These are phyloP conservation scores for Pangasius mekongensis DNA, from an alignment of 2,797 vertebrate genomes.

Conservation along the genomic window DNA sequence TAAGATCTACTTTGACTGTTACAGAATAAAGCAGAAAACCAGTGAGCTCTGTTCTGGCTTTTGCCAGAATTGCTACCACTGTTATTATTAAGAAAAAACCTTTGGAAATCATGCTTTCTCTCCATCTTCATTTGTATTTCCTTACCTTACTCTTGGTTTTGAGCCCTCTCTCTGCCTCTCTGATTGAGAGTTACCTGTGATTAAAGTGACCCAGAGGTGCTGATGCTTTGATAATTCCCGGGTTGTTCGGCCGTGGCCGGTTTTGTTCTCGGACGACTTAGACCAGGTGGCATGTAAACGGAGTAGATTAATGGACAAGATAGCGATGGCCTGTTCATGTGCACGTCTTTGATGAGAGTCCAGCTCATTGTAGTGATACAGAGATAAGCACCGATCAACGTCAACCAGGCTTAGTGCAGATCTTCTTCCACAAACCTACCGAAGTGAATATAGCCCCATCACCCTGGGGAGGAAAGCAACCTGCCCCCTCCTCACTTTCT, in stretches of 20 bases:
- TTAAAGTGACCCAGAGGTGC: slow-evolving; percentile 43
- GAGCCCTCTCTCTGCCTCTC: neutral
- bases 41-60: neutral
- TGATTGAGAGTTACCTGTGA: slow-evolving; percentile 40
- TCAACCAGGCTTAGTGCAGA: slow-evolving; percentile 21
- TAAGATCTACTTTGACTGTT: neutral
- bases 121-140: neutral
- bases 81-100: neutral
- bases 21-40: neutral
- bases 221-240: slow-evolving; percentile 43
- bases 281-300: slow-evolving; percentile 53
- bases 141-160: neutral
- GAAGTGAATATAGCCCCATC: neutral
- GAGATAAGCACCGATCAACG: slow-evolving; percentile 37
- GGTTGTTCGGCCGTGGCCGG: slow-evolving; percentile 31
- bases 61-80: neutral
- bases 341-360: slow-evolving; percentile 40
- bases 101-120: neutral
- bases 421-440: slow-evolving; percentile 5
- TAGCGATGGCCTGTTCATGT: slow-evolving; percentile 25
- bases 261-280: slow-evolving; percentile 45
- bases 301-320: slow-evolving; percentile 53
- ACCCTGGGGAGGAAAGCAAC: neutral
- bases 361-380: slow-evolving; percentile 36
- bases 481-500: neutral